Evolutionary conservation across 2,888 invertebrate genomes (phyloP), one percentile per base, ranked within the genome.

Genomic region (Agrochola macilenta): DNA sequence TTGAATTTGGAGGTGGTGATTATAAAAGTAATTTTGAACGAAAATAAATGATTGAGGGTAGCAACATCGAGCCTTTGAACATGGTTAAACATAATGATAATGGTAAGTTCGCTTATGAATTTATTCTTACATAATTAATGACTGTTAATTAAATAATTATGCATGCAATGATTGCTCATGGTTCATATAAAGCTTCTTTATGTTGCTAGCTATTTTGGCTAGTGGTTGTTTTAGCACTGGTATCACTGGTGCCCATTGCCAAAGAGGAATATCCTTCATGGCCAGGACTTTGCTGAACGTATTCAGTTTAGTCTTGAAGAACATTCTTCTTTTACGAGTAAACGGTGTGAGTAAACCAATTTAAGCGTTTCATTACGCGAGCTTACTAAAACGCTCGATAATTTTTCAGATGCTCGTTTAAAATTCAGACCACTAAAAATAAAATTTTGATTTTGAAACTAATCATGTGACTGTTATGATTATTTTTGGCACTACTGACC

Each of bases 401-500:
- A 23, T 61, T 20, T 61, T 60, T 20, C 5, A 30, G 20, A 61
- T 20, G 20, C 5, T 61, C 5, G 20, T 61, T 5, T 9, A 61
- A 54, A 35, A 61, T 23, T 35, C 23, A 35, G 7, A 23, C 63
- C 20, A 35, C 5, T n/a, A n/a, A n/a, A 23, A 61, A 35, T 23
- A 14, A 23, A n/a, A 43, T n/a, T 43, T n/a, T 17, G 2, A 43
- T 64, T 64, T n/a, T n/a, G 4, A 8, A 39, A 64, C 4, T 5
- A 43, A 43, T 43, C n/a, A 5, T n/a, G 8, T 39, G 23, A 8
- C 14, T 64, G 9, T 23, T 64, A 17, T 3, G n/a, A 39, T n/a
- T n/a, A n/a, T 43, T 17, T 65, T 65, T 43, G n/a, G 9, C 58
- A 49, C 39, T 39, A 52, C 49, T 81, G 57, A 83, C 78, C 75